Percentiles rank a stretch among this genome's conserved stretches.
Evolutionary conservation across 2,888 invertebrate genomes (phyloP).

Genomic region (Strigamia crassipes): DNA sequence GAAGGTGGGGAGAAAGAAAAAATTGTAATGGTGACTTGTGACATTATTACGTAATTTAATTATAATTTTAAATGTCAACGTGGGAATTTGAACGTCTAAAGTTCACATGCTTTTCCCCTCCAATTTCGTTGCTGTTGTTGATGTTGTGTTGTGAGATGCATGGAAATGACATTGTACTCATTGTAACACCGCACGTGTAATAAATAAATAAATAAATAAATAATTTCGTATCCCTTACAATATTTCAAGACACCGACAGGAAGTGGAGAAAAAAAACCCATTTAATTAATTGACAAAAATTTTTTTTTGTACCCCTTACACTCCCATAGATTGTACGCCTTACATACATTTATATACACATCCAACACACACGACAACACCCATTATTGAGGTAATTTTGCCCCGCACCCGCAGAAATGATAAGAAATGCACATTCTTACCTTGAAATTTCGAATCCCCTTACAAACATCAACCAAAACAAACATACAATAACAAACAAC

Average conservation of each 20-base stretch:
- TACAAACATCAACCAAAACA: constrained; percentile 7
- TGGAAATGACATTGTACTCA: too few relatives aligned
- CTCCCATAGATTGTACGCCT: neutral
- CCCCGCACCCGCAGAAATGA: neutral
- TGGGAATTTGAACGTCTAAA: neutral
- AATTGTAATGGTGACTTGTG: constrained; percentile 5
- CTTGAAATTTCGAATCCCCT: constrained; percentile 17
- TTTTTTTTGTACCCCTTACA: neutral
- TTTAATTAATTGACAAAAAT: neutral
- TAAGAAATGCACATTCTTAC: neutral
- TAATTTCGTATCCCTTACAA: too few relatives aligned
- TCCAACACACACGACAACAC: neutral
- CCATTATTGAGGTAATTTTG: neutral
- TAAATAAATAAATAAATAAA: too few relatives aligned
- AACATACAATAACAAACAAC: neutral
- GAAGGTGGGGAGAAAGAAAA: neutral
- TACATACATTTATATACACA: neutral
- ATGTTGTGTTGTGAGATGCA: neutral
- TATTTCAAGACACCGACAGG: too few relatives aligned
- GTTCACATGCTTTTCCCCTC: neutral
- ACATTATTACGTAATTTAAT: constrained; percentile 26
- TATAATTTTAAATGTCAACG: constrained; percentile 11
- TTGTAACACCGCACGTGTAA: neutral
- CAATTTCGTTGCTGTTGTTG: neutral
- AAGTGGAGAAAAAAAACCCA: neutral